Conservation (phyloP, 1,140 invertebrate species). For the Tyrophagus putrescentiae region DNA sequence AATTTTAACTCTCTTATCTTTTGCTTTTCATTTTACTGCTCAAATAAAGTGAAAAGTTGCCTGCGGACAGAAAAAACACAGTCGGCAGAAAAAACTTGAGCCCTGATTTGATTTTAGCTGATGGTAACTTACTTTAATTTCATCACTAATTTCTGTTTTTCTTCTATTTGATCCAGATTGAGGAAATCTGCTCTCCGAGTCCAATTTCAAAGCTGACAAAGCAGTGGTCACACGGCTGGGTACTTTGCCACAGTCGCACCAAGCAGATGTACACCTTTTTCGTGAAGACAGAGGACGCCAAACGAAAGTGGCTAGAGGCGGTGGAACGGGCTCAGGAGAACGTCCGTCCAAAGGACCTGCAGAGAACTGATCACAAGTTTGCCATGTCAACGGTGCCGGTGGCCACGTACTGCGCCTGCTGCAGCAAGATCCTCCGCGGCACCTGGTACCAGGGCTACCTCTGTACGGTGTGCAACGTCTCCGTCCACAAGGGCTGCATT, state of each 20-base stretch:
- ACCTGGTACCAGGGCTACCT: slow-evolving; percentile 51
- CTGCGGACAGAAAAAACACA: too few relatives aligned
- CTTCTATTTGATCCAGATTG: background rate
- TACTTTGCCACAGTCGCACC: slow-evolving; percentile 63
- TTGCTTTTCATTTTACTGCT: background rate
- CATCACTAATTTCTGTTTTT: too few relatives aligned
- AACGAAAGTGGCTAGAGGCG: slow-evolving; percentile 77
- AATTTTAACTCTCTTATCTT: background rate
- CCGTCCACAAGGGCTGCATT: slow-evolving; percentile 31
- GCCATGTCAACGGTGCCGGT: slow-evolving; percentile 68
- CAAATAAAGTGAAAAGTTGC: background rate
- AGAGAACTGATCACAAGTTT: slow-evolving; percentile 68
- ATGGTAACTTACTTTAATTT: background rate
- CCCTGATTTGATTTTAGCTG: too few relatives aligned
- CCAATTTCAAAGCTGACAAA: slow-evolving; percentile 16
- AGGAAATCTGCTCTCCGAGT: background rate
- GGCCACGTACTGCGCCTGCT: slow-evolving; percentile 61
- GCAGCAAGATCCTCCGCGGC: slow-evolving; percentile 74
- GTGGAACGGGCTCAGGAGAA: slow-evolving; percentile 85
- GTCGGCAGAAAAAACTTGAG: too few relatives aligned
- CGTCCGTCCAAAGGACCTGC: slow-evolving; percentile 58
- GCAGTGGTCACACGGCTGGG: slow-evolving; percentile 62
- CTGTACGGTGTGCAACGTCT: slow-evolving; percentile 30
- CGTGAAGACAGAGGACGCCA: slow-evolving; percentile 69
- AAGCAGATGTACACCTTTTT: slow-evolving; percentile 73